Conservation (phyloP, 2,888 invertebrate species). For the Ariolimax columbianus region DNA sequence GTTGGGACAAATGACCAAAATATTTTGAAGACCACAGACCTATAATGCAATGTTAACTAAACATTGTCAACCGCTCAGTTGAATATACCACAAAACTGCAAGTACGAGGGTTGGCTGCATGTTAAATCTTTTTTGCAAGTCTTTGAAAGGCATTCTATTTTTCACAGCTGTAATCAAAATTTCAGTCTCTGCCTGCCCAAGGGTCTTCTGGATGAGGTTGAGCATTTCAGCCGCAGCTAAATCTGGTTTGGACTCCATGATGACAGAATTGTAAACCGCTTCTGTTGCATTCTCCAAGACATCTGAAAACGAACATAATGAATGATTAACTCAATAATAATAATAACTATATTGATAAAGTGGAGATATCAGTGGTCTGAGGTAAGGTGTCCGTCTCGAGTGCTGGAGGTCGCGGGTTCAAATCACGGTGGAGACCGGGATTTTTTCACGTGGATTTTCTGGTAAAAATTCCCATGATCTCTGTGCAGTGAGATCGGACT, state of each 20-base stretch:
- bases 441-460: too few species aligned
- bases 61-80: background rate
- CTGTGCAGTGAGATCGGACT: too few species aligned
- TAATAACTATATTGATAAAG: too few species aligned
- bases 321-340: background rate
- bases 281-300: background rate
- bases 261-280: background rate
- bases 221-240: background rate
- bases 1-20: too few species aligned
- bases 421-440: too few species aligned
- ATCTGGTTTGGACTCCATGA: background rate
- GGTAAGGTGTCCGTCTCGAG: too few species aligned
- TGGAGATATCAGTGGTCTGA: too few species aligned
- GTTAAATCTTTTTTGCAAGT: conserved; percentile 9
- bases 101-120: background rate
- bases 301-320: background rate
- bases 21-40: too few species aligned
- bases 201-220: background rate
- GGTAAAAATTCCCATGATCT: too few species aligned
- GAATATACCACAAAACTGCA: conserved; percentile 12
- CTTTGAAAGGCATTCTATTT: background rate
- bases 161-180: background rate
- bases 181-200: conserved; percentile 5
- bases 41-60: too few species aligned
- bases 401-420: too few species aligned